Conservation (phyloP, 2,797 vertebrate species). For the Sebastes alutus region DNA sequence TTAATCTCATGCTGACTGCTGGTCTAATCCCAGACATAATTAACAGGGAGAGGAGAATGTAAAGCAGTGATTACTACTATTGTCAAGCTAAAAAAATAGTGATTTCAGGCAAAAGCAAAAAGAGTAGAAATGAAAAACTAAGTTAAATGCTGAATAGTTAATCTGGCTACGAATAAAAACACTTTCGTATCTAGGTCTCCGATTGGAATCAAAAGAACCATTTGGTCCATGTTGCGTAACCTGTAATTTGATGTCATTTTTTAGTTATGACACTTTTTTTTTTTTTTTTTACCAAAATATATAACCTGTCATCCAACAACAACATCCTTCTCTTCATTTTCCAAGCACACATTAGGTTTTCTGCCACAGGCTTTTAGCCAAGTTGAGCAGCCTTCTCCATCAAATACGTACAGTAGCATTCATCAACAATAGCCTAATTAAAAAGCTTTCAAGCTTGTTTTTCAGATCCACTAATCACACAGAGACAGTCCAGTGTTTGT, state of each 20-base stretch:
- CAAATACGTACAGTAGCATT: slow-evolving; percentile 67
- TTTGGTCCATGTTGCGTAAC: slow-evolving; percentile 20
- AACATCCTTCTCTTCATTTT: slow-evolving; percentile 31
- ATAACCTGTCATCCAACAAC: background rate
- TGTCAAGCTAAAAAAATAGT: slow-evolving; percentile 31
- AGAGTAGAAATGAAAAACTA: slow-evolving; percentile 7
- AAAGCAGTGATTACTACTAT: slow-evolving; percentile 53
- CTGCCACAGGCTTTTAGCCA: slow-evolving; percentile 74
- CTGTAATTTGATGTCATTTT: slow-evolving; percentile 18
- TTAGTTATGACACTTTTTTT: background rate
- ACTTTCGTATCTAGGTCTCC: background rate
- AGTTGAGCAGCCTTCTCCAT: slow-evolving; percentile 71
- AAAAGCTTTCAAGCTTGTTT: slow-evolving; percentile 88
- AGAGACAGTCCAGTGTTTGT: slow-evolving; percentile 65
- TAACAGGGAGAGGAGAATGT: slow-evolving; percentile 38
- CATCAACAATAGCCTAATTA: slow-evolving; percentile 79
- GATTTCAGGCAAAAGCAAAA: slow-evolving; percentile 22
- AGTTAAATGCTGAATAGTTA: slow-evolving; percentile 20
- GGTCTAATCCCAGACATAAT: slow-evolving; percentile 55
- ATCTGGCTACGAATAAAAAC: slow-evolving; percentile 10
- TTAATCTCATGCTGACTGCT: slow-evolving; percentile 12
- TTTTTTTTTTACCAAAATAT: slow-evolving; percentile 1
- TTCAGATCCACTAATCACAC: slow-evolving; percentile 74
- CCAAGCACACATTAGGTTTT: slow-evolving; percentile 34
- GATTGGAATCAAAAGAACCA: background rate